Evolutionary conservation across 2,113 vertebrate species (phyloP).

Genomic region (Collichthys lucidus): DNA sequence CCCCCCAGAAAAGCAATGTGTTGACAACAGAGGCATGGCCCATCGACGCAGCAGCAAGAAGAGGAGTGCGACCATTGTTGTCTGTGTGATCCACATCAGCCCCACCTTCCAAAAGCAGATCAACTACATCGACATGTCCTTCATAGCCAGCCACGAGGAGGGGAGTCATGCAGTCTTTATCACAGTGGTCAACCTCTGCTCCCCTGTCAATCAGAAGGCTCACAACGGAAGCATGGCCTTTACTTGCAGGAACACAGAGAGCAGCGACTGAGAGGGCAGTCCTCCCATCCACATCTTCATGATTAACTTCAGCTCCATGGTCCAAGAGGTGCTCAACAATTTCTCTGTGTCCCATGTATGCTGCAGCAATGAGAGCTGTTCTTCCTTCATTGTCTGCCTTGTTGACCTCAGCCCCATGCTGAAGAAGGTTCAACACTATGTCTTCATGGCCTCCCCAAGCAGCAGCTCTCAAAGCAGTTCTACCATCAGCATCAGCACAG

Average conservation of each 20-base stretch:
- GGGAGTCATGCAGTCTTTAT: slow-evolving; percentile 98
- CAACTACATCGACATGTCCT: slow-evolving; percentile 97
- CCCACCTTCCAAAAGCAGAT: slow-evolving; percentile 95
- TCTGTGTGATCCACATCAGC: slow-evolving; percentile 98
- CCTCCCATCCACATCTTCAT: slow-evolving; percentile 95
- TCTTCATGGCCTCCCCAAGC: slow-evolving; percentile 99
- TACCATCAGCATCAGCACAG: slow-evolving; percentile 94
- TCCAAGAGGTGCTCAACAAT: slow-evolving; percentile 96
- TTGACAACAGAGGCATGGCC: slow-evolving; percentile 97
- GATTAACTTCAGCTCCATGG: slow-evolving; percentile 95
- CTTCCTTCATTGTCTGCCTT: slow-evolving; percentile 97
- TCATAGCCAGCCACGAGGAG: slow-evolving; percentile 97
- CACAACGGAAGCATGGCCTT: slow-evolving; percentile 95
- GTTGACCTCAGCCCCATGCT: slow-evolving; percentile 96
- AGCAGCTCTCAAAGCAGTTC: slow-evolving; percentile 94
- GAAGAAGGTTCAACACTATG: slow-evolving; percentile 95
- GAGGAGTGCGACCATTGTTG: slow-evolving; percentile 95
- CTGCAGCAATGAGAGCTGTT: slow-evolving; percentile 95
- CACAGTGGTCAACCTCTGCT: slow-evolving; percentile 96
- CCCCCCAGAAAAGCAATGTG: slow-evolving; percentile 96
- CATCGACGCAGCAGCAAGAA: slow-evolving; percentile 98
- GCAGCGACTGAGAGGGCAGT: slow-evolving; percentile 96
- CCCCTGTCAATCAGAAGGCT: slow-evolving; percentile 95
- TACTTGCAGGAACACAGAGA: slow-evolving; percentile 96
- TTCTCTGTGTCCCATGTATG: slow-evolving; percentile 97